Base-by-base conservation (phyloP, 2,797 vertebrate species). In the Melanotaenia nigrans region DNA sequence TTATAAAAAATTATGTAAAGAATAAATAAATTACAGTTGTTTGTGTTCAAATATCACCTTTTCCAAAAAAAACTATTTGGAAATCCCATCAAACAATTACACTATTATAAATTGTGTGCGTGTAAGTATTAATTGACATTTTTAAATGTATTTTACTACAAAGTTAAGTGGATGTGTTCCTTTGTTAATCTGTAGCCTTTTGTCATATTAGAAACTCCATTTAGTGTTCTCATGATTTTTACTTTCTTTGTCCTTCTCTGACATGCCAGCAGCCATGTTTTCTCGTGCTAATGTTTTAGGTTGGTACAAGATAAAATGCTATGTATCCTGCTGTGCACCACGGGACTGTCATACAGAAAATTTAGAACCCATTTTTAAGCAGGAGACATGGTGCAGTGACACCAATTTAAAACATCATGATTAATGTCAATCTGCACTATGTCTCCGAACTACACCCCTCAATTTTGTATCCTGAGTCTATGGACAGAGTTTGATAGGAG, bases 261-360 rank as follows among this genome's bases (percentile, higher is more conserved):
- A 66, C 16, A 59, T 67, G 62, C 33, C 61, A 71, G 75, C 49
- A 61, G 57, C 65, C 68, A 59, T 59, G 63, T 79, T 79, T 79
- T 63, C 73, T 76, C 72, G 75, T 33, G 78, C 70, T 71, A 70
- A 28, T 68, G 68, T 77, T 69, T 54, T 55, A 33, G 24, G 57
- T 25, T 59, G 25, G 63, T 20, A 18, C 42, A 1, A 45, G 81
- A 83, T 79, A 81, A 62, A 85, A 83, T 68, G 42, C 67, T 70
- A 75, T 59, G 36, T 56, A 68, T 68, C 59, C 51, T 51, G 53
- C 51, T 16, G 74, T 54, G 75, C 38, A 71, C 60, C 63, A 56
- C n/a, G 38, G 57, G 49, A 73, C 54, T 47, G n/a, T 40, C 16
- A 30, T 58, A 30, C 24, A 49, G 35, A 65, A 66, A 30, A 7